Base-by-base conservation (phyloP, 2,888 invertebrate species). In the Clostera curtula region DNA sequence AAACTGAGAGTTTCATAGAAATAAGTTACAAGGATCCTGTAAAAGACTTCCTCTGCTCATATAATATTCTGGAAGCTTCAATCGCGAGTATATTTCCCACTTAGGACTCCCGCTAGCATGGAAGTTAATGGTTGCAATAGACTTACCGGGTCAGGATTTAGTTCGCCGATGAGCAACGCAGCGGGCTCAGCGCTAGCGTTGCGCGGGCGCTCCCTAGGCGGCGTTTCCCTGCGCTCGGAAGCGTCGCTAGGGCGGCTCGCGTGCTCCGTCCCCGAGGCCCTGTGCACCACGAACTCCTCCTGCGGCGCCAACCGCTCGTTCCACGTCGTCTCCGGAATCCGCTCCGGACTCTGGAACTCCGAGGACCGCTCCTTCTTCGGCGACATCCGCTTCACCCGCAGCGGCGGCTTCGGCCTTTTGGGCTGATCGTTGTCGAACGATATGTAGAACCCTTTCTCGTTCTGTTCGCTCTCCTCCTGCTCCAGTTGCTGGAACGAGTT, bases 401-500 rank as follows among this genome's bases (percentile, higher is more conserved):
- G 76, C 8, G 94, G 93, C 1, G 96, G 96, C 69, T 96, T 96
- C 8, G 95, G 94, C 56, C 95, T 86, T 63, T 93, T 93, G 8
- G 95, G 95, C 52, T 90, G 90, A 31, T 93, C 93, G 64, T 93
- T 91, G 63, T 96, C 96, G 65, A 97, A 96, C 25, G 95, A 93
- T 60, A 97, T 95, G 71, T 97, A 97, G 79, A 97, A 97, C 14
- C 94, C 93, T 68, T 94, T 93, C 64, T 93, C 92, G 60, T 86
- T 66, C 58, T 83, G 56, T 56, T 86, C 75, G 49, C 66, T 54
- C 47, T 73, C 70, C 41, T 66, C 79, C 49, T 44, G 74, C 34
- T 64, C 76, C 32, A 56, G 66, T 47, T 59, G 85, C 63, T 90
- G 91, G 80, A 93, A 92, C 32, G 92, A 90, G 63, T 89, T 90